Base-by-base conservation (phyloP, 2,888 invertebrate genomes). In the Sphinx pinastri region DNA sequence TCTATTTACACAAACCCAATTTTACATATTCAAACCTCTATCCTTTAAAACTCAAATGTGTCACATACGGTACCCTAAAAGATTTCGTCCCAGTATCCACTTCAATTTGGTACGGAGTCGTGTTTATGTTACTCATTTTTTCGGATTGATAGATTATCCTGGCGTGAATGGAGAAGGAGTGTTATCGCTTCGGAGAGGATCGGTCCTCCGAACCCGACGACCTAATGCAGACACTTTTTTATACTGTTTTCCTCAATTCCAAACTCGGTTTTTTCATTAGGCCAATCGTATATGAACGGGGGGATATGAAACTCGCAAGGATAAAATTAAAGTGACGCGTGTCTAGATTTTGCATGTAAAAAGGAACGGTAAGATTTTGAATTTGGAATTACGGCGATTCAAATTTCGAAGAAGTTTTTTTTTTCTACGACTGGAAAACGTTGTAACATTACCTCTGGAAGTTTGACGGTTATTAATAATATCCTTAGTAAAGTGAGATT, bases 91-190 rank as follows among this genome's bases (percentile, higher is more conserved):
- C 19, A 8, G 63, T 7, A 63, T 63, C 49, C 63, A 63, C 63
- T 63, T 63, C 63, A 47, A 70, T 70, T 70, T 67, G 25, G 49
- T 54, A 52, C 67, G 47, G 25, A 45, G 55, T 59, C 49, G 68
- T 68, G 49, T 60, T 69, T 70, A 57, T 49, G 49, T 66, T 55
- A 55, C 66, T 70, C 55, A 66, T 63, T 66, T 66, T 55, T 67
- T 66, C 67, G 55, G 67, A 70, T 67, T 70, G 70, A 70, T 70
- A 55, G 70, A 67, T 70, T 49, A 66, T 70, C 63, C 66, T 55
- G 49, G 45, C 8, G 59, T 45, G 57, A 52, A 51, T 59, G 51
- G 59, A 38, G 31, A 49, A 51, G 47, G 19, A 54, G 55, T 49
- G 47, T 58, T 58, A 54, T 47, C 68, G 49, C 63, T 63, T 16